phyloP scores from a whole-genome alignment of 2,888 invertebrate species.

The Leucophora obtusa region DNA sequence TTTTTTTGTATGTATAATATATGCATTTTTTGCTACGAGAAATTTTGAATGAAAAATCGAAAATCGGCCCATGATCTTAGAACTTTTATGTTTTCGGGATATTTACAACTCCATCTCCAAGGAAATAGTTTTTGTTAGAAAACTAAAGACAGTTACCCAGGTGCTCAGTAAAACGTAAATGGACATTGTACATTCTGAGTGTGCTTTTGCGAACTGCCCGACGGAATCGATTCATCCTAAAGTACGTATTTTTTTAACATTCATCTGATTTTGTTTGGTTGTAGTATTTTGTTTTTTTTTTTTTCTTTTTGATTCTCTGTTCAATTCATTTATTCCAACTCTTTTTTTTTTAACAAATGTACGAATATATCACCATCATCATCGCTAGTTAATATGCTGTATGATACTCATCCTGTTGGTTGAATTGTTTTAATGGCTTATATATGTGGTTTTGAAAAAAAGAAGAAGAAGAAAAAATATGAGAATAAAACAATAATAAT shows the following conservation, averaged over 20 bases:
- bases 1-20: too few relatives aligned
- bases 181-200: too few relatives aligned
- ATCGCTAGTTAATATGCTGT: conserved; percentile 51
- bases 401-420: conserved; percentile 49
- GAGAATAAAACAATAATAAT: conserved; percentile 55
- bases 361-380: conserved; percentile 28
- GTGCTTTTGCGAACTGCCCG: too few relatives aligned
- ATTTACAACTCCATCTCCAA: too few relatives aligned
- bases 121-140: too few relatives aligned
- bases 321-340: conserved; percentile 58
- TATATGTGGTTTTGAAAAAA: conserved; percentile 54
- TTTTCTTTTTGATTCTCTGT: conserved; percentile 39
- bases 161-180: too few relatives aligned
- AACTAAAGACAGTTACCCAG: too few relatives aligned
- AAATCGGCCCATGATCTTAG: too few relatives aligned
- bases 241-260: not conserved
- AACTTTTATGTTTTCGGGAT: too few relatives aligned
- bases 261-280: conserved; percentile 43
- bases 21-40: too few relatives aligned
- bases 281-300: conserved; percentile 37
- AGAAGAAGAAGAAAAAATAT: conserved; percentile 16
- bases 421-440: conserved; percentile 56
- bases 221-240: too few relatives aligned
- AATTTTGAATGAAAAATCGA: too few relatives aligned
- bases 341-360: not conserved